Conservation (phyloP, 2,797 vertebrate genomes). For the Hirundo rustica region DNA sequence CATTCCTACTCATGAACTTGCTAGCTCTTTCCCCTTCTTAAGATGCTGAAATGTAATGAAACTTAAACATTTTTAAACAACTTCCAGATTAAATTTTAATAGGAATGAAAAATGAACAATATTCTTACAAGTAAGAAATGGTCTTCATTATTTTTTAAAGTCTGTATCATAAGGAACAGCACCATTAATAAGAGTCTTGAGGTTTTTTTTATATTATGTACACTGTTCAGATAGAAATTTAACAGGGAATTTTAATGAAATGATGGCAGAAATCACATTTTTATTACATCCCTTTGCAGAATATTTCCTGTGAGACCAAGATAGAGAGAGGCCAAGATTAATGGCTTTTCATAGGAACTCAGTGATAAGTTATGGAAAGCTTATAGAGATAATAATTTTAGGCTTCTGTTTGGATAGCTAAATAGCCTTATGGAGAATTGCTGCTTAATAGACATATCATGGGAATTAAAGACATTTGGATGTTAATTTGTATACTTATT, state of each 20-base stretch:
- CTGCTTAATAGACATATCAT: constrained; percentile 66
- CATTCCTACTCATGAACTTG: not conserved
- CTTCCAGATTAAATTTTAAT: constrained; percentile 73
- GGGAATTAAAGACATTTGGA: constrained; percentile 67
- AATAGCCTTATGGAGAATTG: constrained; percentile 62
- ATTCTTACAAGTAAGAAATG: constrained; percentile 62
- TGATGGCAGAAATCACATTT: constrained; percentile 71
- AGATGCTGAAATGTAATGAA: constrained; percentile 64
- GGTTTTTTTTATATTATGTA: constrained; percentile 58
- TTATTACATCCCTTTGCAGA: constrained; percentile 74
- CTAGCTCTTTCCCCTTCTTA: constrained; percentile 31
- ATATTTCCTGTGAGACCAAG: constrained; percentile 65
- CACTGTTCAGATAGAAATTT: constrained; percentile 69
- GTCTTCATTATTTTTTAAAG: constrained; percentile 74
- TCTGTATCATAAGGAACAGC: constrained; percentile 61
- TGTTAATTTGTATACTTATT: constrained; percentile 67
- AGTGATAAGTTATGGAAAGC: constrained; percentile 69
- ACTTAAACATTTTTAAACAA: constrained; percentile 72
- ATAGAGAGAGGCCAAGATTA: constrained; percentile 64
- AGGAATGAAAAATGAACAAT: constrained; percentile 69
- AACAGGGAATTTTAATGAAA: constrained; percentile 70
- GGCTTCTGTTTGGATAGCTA: constrained; percentile 62
- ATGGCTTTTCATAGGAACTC: constrained; percentile 63
- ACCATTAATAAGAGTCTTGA: constrained; percentile 69
- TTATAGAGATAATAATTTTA: constrained; percentile 60